Percentiles rank a stretch among this genome's conserved stretches.
phyloP scores from a whole-genome alignment of 1,140 invertebrate genomes.

The Triops longicaudatus region DNA sequence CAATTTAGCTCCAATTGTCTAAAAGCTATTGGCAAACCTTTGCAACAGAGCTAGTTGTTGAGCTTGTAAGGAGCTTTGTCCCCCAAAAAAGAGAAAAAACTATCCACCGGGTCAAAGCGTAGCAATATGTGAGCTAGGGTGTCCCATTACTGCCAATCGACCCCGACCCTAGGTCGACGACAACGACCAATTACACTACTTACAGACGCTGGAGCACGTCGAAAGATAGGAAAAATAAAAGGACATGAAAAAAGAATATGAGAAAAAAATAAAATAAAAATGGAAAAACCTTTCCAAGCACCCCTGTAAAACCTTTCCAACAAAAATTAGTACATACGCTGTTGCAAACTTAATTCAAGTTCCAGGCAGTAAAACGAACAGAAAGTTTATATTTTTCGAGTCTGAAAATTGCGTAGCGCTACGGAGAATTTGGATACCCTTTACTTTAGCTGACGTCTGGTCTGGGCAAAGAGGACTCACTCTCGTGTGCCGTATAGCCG shows the following conservation, averaged over 20 bases:
- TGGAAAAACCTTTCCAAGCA: no score
- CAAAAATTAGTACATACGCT: not conserved
- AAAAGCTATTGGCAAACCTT: not conserved
- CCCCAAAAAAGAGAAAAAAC: not conserved
- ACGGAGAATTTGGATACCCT: not conserved
- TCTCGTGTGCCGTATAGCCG: not conserved
- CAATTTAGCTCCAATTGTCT: not conserved
- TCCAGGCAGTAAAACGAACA: not conserved
- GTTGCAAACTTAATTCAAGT: not conserved
- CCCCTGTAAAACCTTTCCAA: not conserved
- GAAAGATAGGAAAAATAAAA: not conserved
- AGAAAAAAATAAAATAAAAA: not conserved
- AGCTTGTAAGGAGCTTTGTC: not conserved
- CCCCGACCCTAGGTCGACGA: not conserved
- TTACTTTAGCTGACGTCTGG: not conserved
- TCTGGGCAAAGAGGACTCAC: conserved; percentile 2
- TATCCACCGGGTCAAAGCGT: not conserved
- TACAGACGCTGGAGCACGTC: not conserved
- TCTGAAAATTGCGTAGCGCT: not conserved
- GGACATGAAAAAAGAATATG: not conserved
- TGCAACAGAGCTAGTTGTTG: not conserved
- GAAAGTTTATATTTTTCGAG: not conserved
- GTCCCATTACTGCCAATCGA: conserved; percentile 10
- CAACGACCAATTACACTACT: conserved; percentile 8
- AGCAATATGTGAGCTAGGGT: not conserved